Base-by-base conservation (phyloP, 2,797 vertebrate species). In the Intellagama lesueurii region DNA sequence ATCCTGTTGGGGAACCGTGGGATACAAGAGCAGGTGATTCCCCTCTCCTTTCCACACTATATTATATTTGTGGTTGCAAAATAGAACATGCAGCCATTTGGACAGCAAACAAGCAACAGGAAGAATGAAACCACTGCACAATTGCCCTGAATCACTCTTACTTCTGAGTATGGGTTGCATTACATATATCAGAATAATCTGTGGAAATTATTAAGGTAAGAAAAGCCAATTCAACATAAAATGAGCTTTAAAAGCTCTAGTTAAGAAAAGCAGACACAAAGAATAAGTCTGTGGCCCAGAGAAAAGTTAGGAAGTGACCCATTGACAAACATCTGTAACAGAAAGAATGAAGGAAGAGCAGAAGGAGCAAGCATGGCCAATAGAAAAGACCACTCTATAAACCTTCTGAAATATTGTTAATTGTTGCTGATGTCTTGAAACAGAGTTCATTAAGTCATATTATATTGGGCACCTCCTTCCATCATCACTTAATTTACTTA, bases 401-500 rank as follows among this genome's bases (percentile, higher is more conserved):
- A 81, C 60, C 16, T 73, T 52, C 35, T 72, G 66, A 60, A 24
- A 70, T 17, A 78, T 30, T 70, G 1, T 56, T 79, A 52, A 70
- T 85, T 86, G 78, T 16, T 66, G 26, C 14, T 9, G 40, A 66
- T 11, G 19, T 40, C 19, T 82, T 66, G 22, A 90, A 86, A 68
- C 70, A 49, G 1, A 56, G n/a, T 9, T 0, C 56, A 26, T 1
- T 80, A 68, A 82, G 7, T 77, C 17, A 5, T 80, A 69, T 30
- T 24, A 69, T 87, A 19, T 79, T 91, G 76, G 44, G 14, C 81
- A 49, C 0, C 11, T 89, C 6, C 8, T 72, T 91, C 32, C 64
- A 69, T 9, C 16, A 47, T 0, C 0, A 0, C 49, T 26, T 5
- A 17, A 52, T 90, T 90, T 78, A 44, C 44, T n/a, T 52, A 69